phyloP scores from a whole-genome alignment of 2,888 invertebrate genomes.

The Odontomyia ornata region DNA sequence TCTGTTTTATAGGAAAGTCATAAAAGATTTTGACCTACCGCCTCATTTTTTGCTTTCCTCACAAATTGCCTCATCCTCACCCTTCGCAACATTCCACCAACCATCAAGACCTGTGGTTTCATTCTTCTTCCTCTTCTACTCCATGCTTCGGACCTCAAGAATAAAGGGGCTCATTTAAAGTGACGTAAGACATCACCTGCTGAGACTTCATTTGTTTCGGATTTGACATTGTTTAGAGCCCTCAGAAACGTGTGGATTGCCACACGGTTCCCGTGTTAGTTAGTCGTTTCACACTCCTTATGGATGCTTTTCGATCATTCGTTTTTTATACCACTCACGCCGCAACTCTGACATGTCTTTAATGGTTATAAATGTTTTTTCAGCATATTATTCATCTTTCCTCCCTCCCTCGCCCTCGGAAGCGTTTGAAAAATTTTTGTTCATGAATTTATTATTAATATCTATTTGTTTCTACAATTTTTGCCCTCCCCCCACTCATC shows the following conservation, averaged over 20 bases:
- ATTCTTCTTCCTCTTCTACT: no score
- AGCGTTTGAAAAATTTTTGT: neutral
- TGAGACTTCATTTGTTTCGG: conserved; percentile 48
- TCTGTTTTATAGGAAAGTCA: conserved; percentile 40
- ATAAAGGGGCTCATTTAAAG: conserved; percentile 33
- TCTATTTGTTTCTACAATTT: conserved; percentile 35
- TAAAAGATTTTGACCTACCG: conserved; percentile 40
- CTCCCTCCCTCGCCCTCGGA: neutral
- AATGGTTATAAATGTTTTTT: conserved; percentile 37
- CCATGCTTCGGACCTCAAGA: neutral
- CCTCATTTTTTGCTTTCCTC: conserved; percentile 2
- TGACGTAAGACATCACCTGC: conserved; percentile 50
- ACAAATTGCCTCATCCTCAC: neutral
- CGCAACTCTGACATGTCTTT: conserved; percentile 30
- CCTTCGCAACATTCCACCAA: neutral
- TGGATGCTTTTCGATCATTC: conserved; percentile 33
- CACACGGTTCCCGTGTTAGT: conserved; percentile 36
- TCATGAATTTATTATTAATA: conserved; percentile 41
- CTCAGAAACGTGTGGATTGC: conserved; percentile 30
- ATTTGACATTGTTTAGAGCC: conserved; percentile 45
- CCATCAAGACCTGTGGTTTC: neutral
- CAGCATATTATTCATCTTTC: neutral
- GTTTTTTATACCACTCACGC: neutral
- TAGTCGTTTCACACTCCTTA: conserved; percentile 31
- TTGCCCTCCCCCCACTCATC: neutral